Evolutionary conservation across 1,140 invertebrate genomes (phyloP), one percentile per base, ranked within the genome.

Genomic region (Rhynchophorus ferrugineus): DNA sequence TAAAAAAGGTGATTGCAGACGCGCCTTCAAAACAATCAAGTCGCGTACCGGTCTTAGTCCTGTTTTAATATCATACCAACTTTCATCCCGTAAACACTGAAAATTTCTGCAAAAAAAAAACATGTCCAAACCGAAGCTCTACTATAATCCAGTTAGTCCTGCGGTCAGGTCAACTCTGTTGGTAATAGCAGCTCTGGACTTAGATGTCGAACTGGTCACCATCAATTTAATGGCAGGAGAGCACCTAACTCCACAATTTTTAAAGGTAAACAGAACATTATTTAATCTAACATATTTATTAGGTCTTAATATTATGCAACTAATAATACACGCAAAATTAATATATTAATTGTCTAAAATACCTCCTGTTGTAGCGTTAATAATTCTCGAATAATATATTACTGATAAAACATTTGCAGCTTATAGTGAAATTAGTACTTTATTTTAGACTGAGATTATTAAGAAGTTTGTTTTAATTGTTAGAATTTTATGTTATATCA

Each of bases 171-270:
- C 74, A 21, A 74, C 82, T 19, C 64, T 81, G 35, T 59, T 86
- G 61, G 64, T 78, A 9, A 80, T 78, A 1, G 81, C 80, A 56
- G 78, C 78, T 21, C 64, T 91, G 5, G 85, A 82, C 29, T 63
- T 90, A 8, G 78, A 87, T 44, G 63, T 89, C 9, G 85, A 90
- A 64, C 66, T 85, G 17, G 84, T 82, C 65, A 62, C 78, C n/a
- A 70, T 80, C 9, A 61, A 64, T 50, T 17, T 56, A 17, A 29
- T 41, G 18, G 43, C 39, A 14, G 53, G 54, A n/a, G 57, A 59
- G 35, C 57, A 59, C 35, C 13, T 56, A 7, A 59, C 29, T 9
- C 57, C 52, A 9, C 45, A 59, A 29, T 59, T 22, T 41, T 44
- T 59, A n/a, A 55, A 51, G 29, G 42, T 58, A 48, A 79, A 60